These are phyloP conservation scores for Corydoras maculifer DNA, from an alignment of 2,113 vertebrate genomes.

Conservation along the genomic window DNA sequence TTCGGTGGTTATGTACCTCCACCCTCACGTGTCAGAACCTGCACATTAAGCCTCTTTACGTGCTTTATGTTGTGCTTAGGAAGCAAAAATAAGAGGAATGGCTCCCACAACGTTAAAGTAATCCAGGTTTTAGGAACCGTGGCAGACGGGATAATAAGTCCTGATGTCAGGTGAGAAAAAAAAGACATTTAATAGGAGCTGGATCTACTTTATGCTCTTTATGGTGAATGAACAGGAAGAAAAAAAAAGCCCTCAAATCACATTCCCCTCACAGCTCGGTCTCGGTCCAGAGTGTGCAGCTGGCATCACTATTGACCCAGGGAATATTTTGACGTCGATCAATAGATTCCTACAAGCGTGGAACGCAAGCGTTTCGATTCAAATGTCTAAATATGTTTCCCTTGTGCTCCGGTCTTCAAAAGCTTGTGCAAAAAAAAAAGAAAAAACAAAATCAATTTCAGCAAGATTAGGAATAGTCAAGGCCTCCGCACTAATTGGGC, in stretches of 20 bases:
- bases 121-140: background rate
- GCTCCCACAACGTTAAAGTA: slow-evolving; percentile 26
- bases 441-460: slow-evolving; percentile 10
- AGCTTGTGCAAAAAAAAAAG: slow-evolving; percentile 17
- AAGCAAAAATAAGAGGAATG: slow-evolving; percentile 25
- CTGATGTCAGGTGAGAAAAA: slow-evolving; percentile 3
- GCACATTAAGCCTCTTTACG: background rate
- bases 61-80: slow-evolving; percentile 26
- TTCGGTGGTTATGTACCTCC: too few species aligned
- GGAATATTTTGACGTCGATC: slow-evolving; percentile 31
- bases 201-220: background rate
- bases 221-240: background rate
- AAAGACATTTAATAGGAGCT: slow-evolving; percentile 13
- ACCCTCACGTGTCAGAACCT: too few species aligned
- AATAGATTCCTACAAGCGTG: slow-evolving; percentile 32
- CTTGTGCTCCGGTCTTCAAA: slow-evolving; percentile 1
- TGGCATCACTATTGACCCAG: background rate
- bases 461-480: slow-evolving; percentile 37
- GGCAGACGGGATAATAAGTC: slow-evolving; percentile 7
- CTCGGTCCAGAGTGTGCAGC: background rate
- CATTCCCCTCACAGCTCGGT: background rate
- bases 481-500: slow-evolving; percentile 43
- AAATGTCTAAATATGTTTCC: slow-evolving; percentile 16
- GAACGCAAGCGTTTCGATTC: slow-evolving; percentile 25
- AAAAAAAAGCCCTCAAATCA: background rate